Evolutionary conservation across 2,113 vertebrate species (phyloP), one percentile per base, ranked within the genome.

Genomic region (Centropus bengalensis): DNA sequence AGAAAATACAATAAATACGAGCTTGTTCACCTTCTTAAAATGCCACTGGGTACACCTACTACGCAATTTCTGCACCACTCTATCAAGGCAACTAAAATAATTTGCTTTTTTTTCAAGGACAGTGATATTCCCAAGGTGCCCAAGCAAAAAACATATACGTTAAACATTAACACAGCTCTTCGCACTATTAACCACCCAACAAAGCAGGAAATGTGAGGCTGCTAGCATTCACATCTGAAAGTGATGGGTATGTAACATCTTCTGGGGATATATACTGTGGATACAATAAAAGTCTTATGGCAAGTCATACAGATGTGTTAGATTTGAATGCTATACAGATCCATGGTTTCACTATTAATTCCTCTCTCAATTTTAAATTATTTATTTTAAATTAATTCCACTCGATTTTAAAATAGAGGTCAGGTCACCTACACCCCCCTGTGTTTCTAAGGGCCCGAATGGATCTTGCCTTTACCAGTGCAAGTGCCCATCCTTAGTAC

Each of bases 291-390:
- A 74, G 30, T 47, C 23, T 58, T 13, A 49, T 0, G 15, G 47
- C 12, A 23, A 0, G 1, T 24, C 44, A 42, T 22, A 56, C 45
- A 11, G 42, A 51, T 0, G 1, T 4, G 19, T 18, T 62, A 71
- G 22, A 36, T 49, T 33, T 36, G 18, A 6, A 12, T 5, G 27
- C 56, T 33, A 10, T 11, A 24, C 14, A 75, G 62, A 14, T 26
- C 45, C 26, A 27, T 2, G 8, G 9, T 45, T 47, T 54, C 30
- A 18, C 27, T n/a, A 6, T 12, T 12, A 44, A 30, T 3, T 63
- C 33, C 38, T 33, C 71, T 66, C 21, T 15, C 36, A 36, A 36
- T 36, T 36, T 36, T 36, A 36, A 36, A 36, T 36, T 36, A 36
- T 36, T 36, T 36, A 36, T 36, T 36, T 36, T 36, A 36, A 36